phyloP scores from a whole-genome alignment of 1,140 invertebrate species.

The Ooceraea biroi region DNA sequence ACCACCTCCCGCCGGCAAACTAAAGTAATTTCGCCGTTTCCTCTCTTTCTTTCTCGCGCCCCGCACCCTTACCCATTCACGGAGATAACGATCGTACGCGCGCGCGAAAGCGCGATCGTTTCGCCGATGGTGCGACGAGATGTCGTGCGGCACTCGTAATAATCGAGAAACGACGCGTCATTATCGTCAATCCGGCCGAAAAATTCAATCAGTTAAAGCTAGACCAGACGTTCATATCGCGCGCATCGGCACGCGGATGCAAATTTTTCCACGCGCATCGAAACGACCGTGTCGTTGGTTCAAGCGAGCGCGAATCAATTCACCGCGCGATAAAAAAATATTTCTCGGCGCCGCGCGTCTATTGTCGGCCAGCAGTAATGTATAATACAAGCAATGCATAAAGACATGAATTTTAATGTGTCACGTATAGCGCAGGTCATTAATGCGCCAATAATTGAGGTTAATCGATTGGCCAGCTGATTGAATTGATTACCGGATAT shows the following conservation, averaged over 20 bases:
- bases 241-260: background rate
- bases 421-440: slow-evolving; percentile 55
- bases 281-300: slow-evolving; percentile 1
- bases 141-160: background rate
- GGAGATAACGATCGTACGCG: slow-evolving; percentile 23
- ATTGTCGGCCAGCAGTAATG: slow-evolving; percentile 37
- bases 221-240: background rate
- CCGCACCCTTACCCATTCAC: slow-evolving; percentile 1
- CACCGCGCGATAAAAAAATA: slow-evolving; percentile 3
- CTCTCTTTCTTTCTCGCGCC: background rate
- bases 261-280: background rate
- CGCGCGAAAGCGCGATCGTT: background rate
- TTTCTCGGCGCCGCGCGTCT: slow-evolving; percentile 33
- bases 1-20: slow-evolving; percentile 14
- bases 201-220: background rate
- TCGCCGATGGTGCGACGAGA: background rate
- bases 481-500: slow-evolving; percentile 70
- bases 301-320: background rate
- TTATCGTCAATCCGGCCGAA: background rate
- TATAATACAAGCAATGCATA: slow-evolving; percentile 18
- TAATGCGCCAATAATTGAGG: slow-evolving; percentile 66
- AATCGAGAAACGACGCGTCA: background rate
- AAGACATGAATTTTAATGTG: slow-evolving; percentile 58
- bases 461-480: slow-evolving; percentile 66
- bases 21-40: slow-evolving; percentile 47